phyloP scores from a whole-genome alignment of 37 sponge, comb jelly and placozoan species.

The Beroe ovata region DNA sequence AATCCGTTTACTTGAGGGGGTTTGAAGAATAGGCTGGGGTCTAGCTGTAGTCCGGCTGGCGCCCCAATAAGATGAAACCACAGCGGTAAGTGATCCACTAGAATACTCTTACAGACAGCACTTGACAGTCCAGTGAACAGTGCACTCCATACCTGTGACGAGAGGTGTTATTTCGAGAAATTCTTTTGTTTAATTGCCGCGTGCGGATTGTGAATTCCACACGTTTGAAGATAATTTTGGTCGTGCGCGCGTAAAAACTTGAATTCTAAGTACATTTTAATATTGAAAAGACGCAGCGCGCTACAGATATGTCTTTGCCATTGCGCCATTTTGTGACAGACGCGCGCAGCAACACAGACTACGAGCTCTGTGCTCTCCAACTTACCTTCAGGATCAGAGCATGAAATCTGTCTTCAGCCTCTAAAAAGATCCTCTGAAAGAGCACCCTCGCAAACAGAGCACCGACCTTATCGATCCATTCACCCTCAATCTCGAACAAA shows the following conservation, averaged over 20 bases:
- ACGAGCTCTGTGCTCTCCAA: no score
- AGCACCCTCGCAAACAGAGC: conserved; percentile 41
- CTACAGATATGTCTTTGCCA: neutral
- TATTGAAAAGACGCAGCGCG: neutral
- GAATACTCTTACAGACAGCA: neutral
- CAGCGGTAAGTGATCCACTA: conserved; percentile 25
- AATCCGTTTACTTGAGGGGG: conserved; percentile 21
- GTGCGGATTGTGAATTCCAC: conserved; percentile 13
- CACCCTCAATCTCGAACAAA: neutral
- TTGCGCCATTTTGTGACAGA: no score
- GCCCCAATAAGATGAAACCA: conserved; percentile 41
- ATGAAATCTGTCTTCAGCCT: conserved; percentile 4
- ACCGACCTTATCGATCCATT: conserved; percentile 17
- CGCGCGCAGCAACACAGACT: no score
- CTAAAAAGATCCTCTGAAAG: conserved; percentile 17
- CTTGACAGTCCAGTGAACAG: conserved; percentile 5
- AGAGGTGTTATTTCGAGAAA: neutral
- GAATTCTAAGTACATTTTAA: neutral
- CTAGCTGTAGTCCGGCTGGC: conserved; percentile 11
- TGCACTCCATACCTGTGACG: conserved; percentile 25
- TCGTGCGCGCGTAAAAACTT: conserved; percentile 36
- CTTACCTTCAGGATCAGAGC: conserved; percentile 7
- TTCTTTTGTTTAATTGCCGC: neutral
- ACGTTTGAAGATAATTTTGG: neutral
- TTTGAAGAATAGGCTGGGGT: conserved; percentile 27